Percentiles rank a stretch among this genome's conserved stretches.
phyloP scores from a whole-genome alignment of 1,140 invertebrate genomes.

The Euglossa dilemma region DNA sequence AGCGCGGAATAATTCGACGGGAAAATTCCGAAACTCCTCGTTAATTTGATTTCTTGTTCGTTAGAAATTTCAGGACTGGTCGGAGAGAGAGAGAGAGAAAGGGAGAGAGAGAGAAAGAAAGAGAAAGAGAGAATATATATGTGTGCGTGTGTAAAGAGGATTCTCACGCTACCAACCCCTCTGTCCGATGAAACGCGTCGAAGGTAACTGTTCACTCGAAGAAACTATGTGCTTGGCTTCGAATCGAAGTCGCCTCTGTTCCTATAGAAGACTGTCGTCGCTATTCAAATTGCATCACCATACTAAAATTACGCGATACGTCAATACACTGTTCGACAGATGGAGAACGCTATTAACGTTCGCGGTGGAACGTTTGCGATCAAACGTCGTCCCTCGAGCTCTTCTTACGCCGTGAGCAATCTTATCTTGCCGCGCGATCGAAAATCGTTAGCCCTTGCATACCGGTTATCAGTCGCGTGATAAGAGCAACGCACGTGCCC shows the following conservation, averaged over 20 bases:
- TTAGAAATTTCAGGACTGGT: neutral
- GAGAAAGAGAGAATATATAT: too few relatives aligned
- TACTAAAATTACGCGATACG: slow-evolving; percentile 56
- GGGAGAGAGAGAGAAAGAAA: neutral
- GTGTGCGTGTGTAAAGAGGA: too few relatives aligned
- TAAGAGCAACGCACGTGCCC: neutral
- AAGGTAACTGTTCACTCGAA: neutral
- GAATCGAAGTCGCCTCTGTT: neutral
- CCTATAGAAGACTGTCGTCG: slow-evolving; percentile 2
- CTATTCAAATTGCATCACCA: slow-evolving; percentile 52
- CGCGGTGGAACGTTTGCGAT: slow-evolving; percentile 36
- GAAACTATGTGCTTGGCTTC: neutral
- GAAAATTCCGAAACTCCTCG: neutral
- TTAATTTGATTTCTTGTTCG: neutral
- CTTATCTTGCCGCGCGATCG: slow-evolving; percentile 15
- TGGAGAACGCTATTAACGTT: slow-evolving; percentile 29
- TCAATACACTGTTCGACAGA: slow-evolving; percentile 56
- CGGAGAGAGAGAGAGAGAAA: neutral
- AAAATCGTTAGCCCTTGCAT: neutral
- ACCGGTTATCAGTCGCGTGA: neutral
- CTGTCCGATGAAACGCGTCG: neutral
- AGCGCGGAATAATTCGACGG: neutral
- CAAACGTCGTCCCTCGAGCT: neutral
- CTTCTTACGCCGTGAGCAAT: neutral
- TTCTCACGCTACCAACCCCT: neutral